Base-by-base conservation (phyloP, 2,888 invertebrate genomes). In the Aspidiotus destructor region DNA sequence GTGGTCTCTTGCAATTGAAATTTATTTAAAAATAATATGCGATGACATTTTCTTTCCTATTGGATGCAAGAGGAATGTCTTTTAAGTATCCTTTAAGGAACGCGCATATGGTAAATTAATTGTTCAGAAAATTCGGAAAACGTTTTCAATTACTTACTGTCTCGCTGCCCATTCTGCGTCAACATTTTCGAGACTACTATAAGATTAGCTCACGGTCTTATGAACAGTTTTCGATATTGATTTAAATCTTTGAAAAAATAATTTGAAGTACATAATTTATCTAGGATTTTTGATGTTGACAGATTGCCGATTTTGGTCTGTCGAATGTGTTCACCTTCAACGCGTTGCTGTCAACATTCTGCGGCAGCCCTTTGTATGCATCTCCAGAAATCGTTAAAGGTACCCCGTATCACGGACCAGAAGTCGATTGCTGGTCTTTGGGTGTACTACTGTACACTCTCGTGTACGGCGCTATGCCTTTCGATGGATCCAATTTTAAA, bases 391-490 rank as follows among this genome's bases (percentile, higher is more conserved):
- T 97, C 74, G 96, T 97, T 53, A 92, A 92, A 80, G 96, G 97
- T 71, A 92, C 90, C 9, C 95, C 96, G 0, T 97, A 97, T 77
- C 89, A 89, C 76, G 99, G 99, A 8, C 98, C 98, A 6, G 98
- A 99, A 84, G 96, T 87, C 75, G 77, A 78, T 73, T 77, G 77
- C 71, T 78, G 77, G 78, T 97, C 97, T 40, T 80, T 99, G 71
- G 99, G 98, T 68, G 98, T 99, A 62, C 83, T 99, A 61, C 82
- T 99, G 10, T 99, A 99, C 79, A 98, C 98, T 60, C 83, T 99
- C 75, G 97, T 99, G 73, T 99, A 98, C 78, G 98, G 98, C 74
- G 95, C 97, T 72, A 99, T 99, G 99, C 99, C 92, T 67, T 98
- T 98, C 78, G 98, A 98, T 80, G 98, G 98, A 71, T 92, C 94